Base-by-base conservation (phyloP, 2,888 invertebrate genomes). In the Piscicola geometra region DNA sequence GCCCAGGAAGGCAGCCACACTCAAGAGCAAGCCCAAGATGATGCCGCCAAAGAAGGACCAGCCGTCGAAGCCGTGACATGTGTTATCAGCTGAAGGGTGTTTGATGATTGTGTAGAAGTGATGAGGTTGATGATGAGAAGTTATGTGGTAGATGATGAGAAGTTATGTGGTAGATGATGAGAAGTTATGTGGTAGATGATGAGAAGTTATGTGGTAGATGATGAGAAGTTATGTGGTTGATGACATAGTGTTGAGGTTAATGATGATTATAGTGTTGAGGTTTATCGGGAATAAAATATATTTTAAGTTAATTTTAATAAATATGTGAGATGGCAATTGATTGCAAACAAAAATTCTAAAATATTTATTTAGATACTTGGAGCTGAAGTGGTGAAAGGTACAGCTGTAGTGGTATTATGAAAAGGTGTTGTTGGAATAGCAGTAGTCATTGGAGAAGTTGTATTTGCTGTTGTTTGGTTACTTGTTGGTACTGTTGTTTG, bases 31-130 rank as follows among this genome's bases (percentile, higher is more conserved):
- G 47, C 71, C 71, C 21, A 71, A 50, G 32, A 71, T 71, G n/a
- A 71, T 71, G 50, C 71, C 71, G 3, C 71, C 71, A 71, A 71
- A 25, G 33, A 71, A 71, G 3, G 71, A 71, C 71, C 71, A 71
- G 1, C 71, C 71, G 52, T 71, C 71, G 52, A 71, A 71, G 5
- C 71, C 71, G 30, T 28, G 25, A n/a, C 71, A 71, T 21, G 52
- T 52, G 28, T 47, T 71, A 15, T 15, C n/a, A 52, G 28, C 71
- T 71, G 71, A n/a, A 25, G 41, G 36, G n/a, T 36, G 18, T 28
- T 64, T 15, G 9, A 25, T 15, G 9, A 12, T 25, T 64, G n/a
- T n/a, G n/a, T 64, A 15, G 66, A 28, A 64, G 25, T 15, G 66
- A 64, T 47, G 50, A 21, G 21, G 21, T 15, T 47, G 21, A 47